phyloP scores from a whole-genome alignment of 92 coral and sea anemone genomes.

The Metridium senile region DNA sequence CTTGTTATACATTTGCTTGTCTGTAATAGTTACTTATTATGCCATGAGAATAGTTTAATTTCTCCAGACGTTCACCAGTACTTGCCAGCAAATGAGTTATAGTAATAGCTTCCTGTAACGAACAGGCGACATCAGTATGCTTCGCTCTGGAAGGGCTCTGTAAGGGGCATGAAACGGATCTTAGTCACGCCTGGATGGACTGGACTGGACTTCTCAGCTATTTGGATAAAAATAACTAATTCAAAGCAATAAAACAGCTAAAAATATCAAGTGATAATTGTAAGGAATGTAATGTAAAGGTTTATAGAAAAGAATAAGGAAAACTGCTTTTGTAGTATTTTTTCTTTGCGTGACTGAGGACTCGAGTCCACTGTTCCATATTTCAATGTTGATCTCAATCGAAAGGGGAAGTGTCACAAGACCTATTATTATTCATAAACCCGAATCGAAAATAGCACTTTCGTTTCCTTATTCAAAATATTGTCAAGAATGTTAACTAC shows the following conservation, averaged over 20 bases:
- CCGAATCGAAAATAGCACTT: slow-evolving; percentile 37
- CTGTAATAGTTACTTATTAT: too few relatives aligned
- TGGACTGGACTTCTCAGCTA: neutral
- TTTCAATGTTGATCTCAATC: slow-evolving; percentile 4
- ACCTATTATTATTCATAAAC: slow-evolving; percentile 1
- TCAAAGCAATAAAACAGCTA: neutral
- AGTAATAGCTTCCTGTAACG: neutral
- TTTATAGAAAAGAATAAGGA: neutral
- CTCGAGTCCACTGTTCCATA: neutral
- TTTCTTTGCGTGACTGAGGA: neutral
- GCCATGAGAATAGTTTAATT: too few relatives aligned
- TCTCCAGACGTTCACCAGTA: too few relatives aligned
- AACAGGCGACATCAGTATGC: neutral
- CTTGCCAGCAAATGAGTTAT: too few relatives aligned
- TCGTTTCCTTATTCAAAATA: slow-evolving; percentile 32
- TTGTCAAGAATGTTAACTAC: neutral
- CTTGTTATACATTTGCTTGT: too few relatives aligned
- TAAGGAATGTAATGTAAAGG: neutral
- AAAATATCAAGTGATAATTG: neutral
- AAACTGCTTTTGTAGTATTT: neutral
- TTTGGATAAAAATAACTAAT: neutral
- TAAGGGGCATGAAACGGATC: slow-evolving; percentile 24
- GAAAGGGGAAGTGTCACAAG: slow-evolving; percentile 27
- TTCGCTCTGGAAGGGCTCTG: slow-evolving; percentile 8
- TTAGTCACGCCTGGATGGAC: neutral